Percentiles rank a stretch among this genome's conserved stretches.
Evolutionary conservation across 2,888 invertebrate species (phyloP).

Genomic region (Tenthredo distinguenda): DNA sequence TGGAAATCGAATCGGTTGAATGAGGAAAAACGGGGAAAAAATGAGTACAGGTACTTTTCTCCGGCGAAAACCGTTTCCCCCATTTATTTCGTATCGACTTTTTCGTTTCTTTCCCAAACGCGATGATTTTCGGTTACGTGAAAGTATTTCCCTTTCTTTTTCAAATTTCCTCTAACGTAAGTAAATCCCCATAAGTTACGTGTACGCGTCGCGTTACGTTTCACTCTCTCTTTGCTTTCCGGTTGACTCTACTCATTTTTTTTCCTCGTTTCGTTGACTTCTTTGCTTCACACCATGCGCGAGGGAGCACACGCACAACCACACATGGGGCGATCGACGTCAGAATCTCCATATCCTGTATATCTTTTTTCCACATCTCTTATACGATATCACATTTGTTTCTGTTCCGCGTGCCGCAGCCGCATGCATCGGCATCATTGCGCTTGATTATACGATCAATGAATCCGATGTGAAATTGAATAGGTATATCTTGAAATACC

Average conservation of each 20-base stretch:
- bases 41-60: too few species aligned
- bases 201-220: background rate
- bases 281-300: slow-evolving; percentile 38
- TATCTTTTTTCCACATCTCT: background rate
- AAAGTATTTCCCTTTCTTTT: background rate
- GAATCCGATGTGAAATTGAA: background rate
- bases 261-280: slow-evolving; percentile 39
- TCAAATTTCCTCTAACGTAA: background rate
- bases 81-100: too few species aligned
- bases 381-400: slow-evolving; percentile 23
- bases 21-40: background rate
- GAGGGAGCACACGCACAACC: too few species aligned
- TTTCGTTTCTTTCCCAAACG: too few species aligned
- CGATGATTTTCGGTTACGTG: too few species aligned
- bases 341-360: slow-evolving; percentile 51
- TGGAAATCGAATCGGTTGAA: background rate
- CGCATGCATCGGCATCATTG: background rate
- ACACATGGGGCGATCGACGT: slow-evolving; percentile 55
- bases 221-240: background rate
- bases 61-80: too few species aligned
- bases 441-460: background rate
- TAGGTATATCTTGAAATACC: background rate
- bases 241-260: background rate
- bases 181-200: background rate
- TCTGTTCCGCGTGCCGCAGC: background rate